phyloP scores from a whole-genome alignment of 1,140 invertebrate species.

The Antheraea mylitta region DNA sequence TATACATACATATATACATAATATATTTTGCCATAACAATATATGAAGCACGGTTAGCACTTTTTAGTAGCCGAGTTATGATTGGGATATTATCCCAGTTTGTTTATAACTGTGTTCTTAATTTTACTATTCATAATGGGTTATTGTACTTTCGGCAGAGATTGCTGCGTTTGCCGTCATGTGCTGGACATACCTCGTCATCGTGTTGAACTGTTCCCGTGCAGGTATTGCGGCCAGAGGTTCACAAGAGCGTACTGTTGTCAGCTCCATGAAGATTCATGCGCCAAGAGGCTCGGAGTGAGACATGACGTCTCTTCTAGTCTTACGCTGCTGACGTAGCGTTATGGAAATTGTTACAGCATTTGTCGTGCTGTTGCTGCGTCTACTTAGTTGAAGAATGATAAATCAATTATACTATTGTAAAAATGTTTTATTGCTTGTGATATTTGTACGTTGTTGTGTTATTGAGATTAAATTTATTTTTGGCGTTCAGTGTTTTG shows the following conservation, averaged over 20 bases:
- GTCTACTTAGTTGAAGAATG: not conserved
- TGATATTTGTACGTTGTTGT: not conserved
- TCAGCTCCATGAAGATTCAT: conserved; percentile 57
- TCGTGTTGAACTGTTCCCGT: conserved; percentile 37
- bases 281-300: conserved; percentile 34
- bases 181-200: conserved; percentile 33
- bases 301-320: conserved; percentile 35
- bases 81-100: no score
- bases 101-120: not conserved
- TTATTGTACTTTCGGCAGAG: conserved; percentile 28
- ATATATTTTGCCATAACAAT: no score
- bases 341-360: not conserved
- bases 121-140: not conserved
- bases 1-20: no score
- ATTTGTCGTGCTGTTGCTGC: not conserved
- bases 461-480: not conserved
- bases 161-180: conserved; percentile 59
- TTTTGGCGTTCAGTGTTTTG: no score
- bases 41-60: no score
- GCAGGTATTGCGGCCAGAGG: conserved; percentile 49
- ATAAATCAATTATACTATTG: not conserved
- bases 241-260: conserved; percentile 65
- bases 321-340: conserved; percentile 42
- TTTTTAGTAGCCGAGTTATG: no score
- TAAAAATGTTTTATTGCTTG: not conserved